These are phyloP conservation scores for Gymnopithys bicolor DNA, from an alignment of 2,797 vertebrate genomes.

Conservation along the genomic window DNA sequence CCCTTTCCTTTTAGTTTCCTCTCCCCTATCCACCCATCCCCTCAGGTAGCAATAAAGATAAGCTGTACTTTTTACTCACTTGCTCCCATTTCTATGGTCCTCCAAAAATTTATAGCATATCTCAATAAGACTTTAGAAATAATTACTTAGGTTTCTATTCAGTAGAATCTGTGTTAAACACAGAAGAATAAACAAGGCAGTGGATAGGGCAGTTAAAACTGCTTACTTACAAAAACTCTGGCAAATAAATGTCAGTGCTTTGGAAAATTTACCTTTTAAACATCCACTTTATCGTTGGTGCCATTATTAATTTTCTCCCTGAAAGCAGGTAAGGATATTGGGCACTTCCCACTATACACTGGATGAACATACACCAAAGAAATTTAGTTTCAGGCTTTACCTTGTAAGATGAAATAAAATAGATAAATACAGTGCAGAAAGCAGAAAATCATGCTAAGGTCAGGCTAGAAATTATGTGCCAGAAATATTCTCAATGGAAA, in stretches of 20 bases:
- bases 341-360: background rate
- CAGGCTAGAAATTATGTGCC: background rate
- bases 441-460: background rate
- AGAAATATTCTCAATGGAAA: background rate
- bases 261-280: background rate
- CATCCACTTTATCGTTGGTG: background rate
- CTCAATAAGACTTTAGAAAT: background rate
- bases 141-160: background rate
- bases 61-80: background rate
- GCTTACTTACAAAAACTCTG: background rate
- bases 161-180: background rate
- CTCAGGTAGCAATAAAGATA: background rate
- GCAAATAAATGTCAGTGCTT: background rate
- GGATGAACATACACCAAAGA: background rate
- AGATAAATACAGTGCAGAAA: background rate
- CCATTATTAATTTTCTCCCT: background rate
- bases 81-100: background rate
- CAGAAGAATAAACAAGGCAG: background rate
- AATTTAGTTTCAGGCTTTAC: background rate
- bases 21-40: background rate
- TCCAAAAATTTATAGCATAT: background rate
- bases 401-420: background rate
- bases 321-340: background rate
- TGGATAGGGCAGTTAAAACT: background rate
- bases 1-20: background rate